Conservation (phyloP, 2,113 vertebrate species). For the Daubentonia madagascariensis region DNA sequence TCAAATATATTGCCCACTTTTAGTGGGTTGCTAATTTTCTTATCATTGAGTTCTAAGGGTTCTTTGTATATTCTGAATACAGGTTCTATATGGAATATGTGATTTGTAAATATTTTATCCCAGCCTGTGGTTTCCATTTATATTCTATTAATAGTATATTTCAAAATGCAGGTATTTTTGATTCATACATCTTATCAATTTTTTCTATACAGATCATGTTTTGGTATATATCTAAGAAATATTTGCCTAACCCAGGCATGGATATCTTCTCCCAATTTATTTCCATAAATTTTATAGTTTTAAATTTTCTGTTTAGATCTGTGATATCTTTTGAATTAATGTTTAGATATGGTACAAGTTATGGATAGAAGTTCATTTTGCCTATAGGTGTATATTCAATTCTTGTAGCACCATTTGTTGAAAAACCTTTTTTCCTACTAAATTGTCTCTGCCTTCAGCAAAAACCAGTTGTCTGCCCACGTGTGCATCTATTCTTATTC, state of each 20-base stretch:
- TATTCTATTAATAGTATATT: no score
- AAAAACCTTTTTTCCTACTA: neutral
- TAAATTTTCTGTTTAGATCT: no score
- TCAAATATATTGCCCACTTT: rapidly evolving
- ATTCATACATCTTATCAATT: neutral
- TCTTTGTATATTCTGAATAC: no score
- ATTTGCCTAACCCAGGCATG: neutral
- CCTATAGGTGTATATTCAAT: rapidly evolving
- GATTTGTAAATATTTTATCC: neutral
- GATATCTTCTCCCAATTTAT: neutral
- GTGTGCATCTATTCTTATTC: no score
- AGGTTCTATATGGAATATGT: no score
- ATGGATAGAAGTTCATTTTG: rapidly evolving
- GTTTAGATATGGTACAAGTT: neutral
- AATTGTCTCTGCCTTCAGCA: no score
- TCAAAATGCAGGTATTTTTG: neutral
- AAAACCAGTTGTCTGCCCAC: rapidly evolving
- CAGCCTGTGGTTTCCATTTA: neutral
- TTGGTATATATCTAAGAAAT: neutral
- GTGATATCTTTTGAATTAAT: no score
- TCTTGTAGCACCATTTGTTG: rapidly evolving
- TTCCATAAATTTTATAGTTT: no score
- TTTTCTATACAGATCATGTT: neutral
- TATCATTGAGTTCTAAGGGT: neutral
- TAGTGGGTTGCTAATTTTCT: neutral